These are phyloP conservation scores for Cheirogaleus medius DNA, from an alignment of 2,113 vertebrate species.

Conservation along the genomic window DNA sequence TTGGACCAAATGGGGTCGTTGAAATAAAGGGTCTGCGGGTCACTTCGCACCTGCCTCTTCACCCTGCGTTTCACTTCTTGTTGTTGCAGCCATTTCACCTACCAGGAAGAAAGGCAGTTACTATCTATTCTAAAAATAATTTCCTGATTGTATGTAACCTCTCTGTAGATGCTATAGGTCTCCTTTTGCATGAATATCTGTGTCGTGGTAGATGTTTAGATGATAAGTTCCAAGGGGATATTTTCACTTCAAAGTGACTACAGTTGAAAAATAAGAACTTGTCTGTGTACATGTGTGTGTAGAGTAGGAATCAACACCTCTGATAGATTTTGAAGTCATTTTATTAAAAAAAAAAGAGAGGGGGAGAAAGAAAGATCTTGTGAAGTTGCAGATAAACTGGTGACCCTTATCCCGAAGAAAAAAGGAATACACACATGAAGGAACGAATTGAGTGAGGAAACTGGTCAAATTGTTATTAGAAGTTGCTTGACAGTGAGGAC, in stretches of 20 bases:
- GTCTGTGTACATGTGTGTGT: background rate
- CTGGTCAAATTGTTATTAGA: background rate
- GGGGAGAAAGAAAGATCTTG: background rate
- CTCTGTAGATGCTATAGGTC: background rate
- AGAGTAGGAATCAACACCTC: background rate
- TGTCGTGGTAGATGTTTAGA: no score
- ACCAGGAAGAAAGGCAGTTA: background rate
- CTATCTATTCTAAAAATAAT: background rate
- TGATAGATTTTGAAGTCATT: background rate
- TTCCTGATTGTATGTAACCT: background rate
- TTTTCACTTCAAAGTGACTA: background rate
- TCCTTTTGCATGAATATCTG: background rate
- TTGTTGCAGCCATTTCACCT: conserved; percentile 95
- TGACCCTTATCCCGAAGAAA: background rate
- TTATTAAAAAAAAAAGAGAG: background rate
- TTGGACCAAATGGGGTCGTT: conserved; percentile 95
- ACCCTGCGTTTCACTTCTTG: conserved; percentile 92
- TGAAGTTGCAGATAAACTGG: background rate
- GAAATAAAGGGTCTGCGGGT: conserved; percentile 86
- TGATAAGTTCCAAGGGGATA: background rate
- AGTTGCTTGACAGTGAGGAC: background rate
- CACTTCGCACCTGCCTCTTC: conserved; percentile 86
- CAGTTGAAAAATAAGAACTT: background rate
- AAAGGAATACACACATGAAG: background rate
- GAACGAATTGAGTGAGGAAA: background rate